Conservation (phyloP, 2,888 invertebrate genomes). For the Platycheirus rosarum region DNA sequence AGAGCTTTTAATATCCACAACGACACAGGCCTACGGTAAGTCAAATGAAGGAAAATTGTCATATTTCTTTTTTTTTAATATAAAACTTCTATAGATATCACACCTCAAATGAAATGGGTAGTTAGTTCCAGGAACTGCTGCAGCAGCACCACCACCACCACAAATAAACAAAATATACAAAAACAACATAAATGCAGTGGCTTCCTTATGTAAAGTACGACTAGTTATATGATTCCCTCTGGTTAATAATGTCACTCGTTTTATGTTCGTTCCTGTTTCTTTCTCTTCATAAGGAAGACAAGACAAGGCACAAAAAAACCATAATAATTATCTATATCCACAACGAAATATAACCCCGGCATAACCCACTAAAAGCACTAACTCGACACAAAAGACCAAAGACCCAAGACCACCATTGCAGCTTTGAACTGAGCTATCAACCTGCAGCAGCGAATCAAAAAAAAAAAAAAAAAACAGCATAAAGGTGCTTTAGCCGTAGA, state of each 20-base stretch:
- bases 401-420: constrained; percentile 48
- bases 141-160: constrained; percentile 5
- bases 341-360: constrained; percentile 47
- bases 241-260: constrained; percentile 52
- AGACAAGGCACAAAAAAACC: constrained; percentile 12
- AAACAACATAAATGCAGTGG: constrained; percentile 19
- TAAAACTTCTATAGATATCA: constrained; percentile 8
- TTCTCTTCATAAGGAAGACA: constrained; percentile 9
- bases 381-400: constrained; percentile 46
- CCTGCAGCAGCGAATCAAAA: constrained; percentile 36
- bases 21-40: constrained; percentile 3
- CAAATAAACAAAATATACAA: constrained; percentile 17
- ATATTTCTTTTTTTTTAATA: background rate
- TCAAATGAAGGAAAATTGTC: constrained; percentile 4
- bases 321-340: constrained; percentile 61
- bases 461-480: constrained; percentile 13
- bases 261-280: constrained; percentile 38
- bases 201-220: constrained; percentile 32
- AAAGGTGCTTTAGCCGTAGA: constrained; percentile 54
- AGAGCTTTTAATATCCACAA: background rate
- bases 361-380: constrained; percentile 45
- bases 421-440: constrained; percentile 58
- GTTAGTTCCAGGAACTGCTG: constrained; percentile 39
- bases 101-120: constrained; percentile 36
- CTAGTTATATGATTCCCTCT: constrained; percentile 36